These are phyloP conservation scores for Hemitrygon akajei DNA, from an alignment of 2,797 vertebrate species.

Conservation along the genomic window DNA sequence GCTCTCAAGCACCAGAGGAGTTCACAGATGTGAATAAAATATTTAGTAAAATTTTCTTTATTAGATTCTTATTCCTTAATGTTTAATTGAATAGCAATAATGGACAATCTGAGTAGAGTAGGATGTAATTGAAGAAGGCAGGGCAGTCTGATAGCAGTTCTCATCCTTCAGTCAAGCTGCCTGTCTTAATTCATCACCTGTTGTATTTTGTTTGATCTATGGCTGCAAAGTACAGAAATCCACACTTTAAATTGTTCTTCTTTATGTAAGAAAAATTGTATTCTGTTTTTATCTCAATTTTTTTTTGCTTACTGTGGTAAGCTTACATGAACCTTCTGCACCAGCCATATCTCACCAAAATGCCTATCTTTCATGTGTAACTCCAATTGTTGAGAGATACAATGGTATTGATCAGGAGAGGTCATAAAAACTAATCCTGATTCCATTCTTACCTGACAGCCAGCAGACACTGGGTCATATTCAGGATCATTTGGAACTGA, in stretches of 20 bases:
- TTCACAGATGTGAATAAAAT: constrained; percentile 30
- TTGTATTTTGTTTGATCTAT: constrained; percentile 24
- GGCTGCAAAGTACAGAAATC: not conserved
- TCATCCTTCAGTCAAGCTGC: constrained; percentile 11
- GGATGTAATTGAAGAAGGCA: constrained; percentile 21
- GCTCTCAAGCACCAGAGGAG: not conserved
- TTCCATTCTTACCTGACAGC: not conserved
- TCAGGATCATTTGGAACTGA: not conserved
- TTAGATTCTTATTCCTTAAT: constrained; percentile 18
- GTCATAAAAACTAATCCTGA: not conserved
- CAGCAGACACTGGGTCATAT: not conserved
- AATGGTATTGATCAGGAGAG: not conserved
- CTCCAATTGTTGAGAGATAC: not conserved
- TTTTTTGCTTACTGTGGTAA: not conserved
- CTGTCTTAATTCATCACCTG: constrained; percentile 17
- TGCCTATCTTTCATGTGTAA: not conserved
- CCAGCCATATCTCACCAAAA: not conserved
- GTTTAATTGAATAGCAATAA: constrained; percentile 33
- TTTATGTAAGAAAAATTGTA: constrained; percentile 2
- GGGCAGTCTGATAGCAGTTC: constrained; percentile 19
- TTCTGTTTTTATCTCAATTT: constrained; percentile 2
- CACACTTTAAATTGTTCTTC: constrained; percentile 11
- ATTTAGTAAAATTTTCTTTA: constrained; percentile 33
- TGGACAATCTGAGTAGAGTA: constrained; percentile 13
- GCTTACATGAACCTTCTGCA: not conserved